Base-by-base conservation (phyloP, 2,797 vertebrate genomes). In the Darevskia mixta region DNA sequence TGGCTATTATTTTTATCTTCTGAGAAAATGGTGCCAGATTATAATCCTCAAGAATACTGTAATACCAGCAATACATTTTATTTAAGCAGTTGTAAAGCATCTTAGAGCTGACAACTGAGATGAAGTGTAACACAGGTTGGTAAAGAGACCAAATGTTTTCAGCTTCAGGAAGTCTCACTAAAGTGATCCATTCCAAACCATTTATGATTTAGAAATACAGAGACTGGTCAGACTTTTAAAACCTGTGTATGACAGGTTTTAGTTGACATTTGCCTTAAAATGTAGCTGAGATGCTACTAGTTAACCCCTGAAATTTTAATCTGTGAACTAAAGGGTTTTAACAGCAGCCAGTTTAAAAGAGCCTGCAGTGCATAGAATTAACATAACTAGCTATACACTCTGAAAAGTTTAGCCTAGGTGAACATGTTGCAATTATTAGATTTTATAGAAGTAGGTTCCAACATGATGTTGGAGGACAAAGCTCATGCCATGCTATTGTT, bases 301-400 rank as follows among this genome's bases (percentile, higher is more conserved):
- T 93, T 96, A 96, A 96, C 96, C 97, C 97, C 96, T 96, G 95
- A 95, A 95, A 96, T 97, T 97, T 97, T 96, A 95, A 73, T 95
- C 91, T 89, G 73, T 94, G 92, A 87, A 92, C 93, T 97, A 96
- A 96, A 90, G 91, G 94, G 89, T 93, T 95, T 95, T 94, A 93
- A 91, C 75, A 92, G 94, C 91, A 95, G 92, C 79, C 41, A 29
- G 92, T 29, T 80, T 92, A 93, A 96, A 95, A 95, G 64, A 96
- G 87, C 92, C 93, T 55, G 87, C 92, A 96, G 93, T 95, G 88
- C 88, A 90, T 94, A 96, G 95, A 96, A 96, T 96, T 95, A 95
- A 94, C 94, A 93, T 94, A 91, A 87, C 92, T 91, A 92, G 88
- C 95, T 95, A 90, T 95, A 94, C 86, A 94, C 82, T 84, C 93